Percentiles rank a stretch among this genome's conserved stretches.
phyloP scores from a whole-genome alignment of 1,140 invertebrate species.

The Brachionus paranguensis region DNA sequence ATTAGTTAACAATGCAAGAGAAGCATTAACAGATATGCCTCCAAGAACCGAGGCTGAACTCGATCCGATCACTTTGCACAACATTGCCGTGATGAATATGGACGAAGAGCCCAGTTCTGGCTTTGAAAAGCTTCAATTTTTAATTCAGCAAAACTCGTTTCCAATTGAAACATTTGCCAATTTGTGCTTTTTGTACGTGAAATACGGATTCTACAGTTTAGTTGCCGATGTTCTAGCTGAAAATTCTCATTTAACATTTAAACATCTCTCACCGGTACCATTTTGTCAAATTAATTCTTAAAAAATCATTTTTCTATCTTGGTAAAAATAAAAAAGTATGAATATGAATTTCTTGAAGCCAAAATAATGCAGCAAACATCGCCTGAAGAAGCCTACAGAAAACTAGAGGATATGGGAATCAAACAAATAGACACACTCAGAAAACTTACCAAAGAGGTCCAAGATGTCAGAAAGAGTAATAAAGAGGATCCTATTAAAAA shows the following conservation, averaged over 20 bases:
- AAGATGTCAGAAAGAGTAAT: constrained; percentile 77
- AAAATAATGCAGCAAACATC: constrained; percentile 94
- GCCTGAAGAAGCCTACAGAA: constrained; percentile 90
- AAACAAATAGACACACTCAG: constrained; percentile 81
- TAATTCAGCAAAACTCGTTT: constrained; percentile 84
- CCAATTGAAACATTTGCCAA: constrained; percentile 97
- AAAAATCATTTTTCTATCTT: too few relatives aligned
- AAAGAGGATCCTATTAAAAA: constrained; percentile 82
- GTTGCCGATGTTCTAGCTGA: constrained; percentile 96
- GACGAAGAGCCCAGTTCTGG: constrained; percentile 80
- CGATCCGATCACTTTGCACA: constrained; percentile 94
- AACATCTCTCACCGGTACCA: constrained; percentile 79
- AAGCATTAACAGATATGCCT: constrained; percentile 94
- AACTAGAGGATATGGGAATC: constrained; percentile 88
- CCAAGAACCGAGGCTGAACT: constrained; percentile 88
- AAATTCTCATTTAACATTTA: constrained; percentile 92
- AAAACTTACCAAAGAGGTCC: constrained; percentile 78
- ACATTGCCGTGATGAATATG: constrained; percentile 92
- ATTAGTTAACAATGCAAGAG: constrained; percentile 75
- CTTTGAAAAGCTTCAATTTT: constrained; percentile 92
- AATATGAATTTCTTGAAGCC: constrained; percentile 71
- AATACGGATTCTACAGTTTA: constrained; percentile 87
- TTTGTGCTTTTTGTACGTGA: constrained; percentile 83
- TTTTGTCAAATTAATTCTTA: constrained; percentile 57
- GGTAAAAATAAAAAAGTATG: constrained; percentile 56